These are phyloP conservation scores for Clarias fuscus DNA, from an alignment of 2,797 vertebrate species.

Conservation along the genomic window DNA sequence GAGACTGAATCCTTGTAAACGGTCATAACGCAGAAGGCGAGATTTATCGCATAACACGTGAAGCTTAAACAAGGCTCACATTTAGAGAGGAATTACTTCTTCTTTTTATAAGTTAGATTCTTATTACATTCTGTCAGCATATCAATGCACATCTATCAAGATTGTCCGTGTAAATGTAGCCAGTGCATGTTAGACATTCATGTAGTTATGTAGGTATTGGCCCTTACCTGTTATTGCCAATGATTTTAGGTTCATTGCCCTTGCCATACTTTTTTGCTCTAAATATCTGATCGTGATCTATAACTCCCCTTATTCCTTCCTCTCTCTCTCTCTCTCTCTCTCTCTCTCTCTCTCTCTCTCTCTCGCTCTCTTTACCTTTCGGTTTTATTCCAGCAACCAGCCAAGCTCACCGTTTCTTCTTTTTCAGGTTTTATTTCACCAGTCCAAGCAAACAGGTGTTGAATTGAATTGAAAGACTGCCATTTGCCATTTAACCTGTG, in stretches of 20 bases:
- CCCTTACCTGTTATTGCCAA: not conserved
- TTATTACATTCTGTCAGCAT: too few species aligned
- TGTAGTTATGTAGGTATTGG: too few species aligned
- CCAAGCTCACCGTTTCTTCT: constrained; percentile 42
- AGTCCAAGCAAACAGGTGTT: constrained; percentile 59
- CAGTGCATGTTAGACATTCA: too few species aligned
- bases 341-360: not conserved
- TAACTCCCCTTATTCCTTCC: not conserved
- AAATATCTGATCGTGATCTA: not conserved
- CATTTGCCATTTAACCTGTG: constrained; percentile 57
- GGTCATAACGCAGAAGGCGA: too few species aligned
- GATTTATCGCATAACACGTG: too few species aligned
- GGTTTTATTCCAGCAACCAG: constrained; percentile 52
- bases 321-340: constrained; percentile 20
- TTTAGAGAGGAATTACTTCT: too few species aligned
- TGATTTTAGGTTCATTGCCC: not conserved
- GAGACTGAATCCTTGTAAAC: too few species aligned
- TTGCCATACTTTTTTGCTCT: not conserved
- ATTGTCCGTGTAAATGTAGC: too few species aligned
- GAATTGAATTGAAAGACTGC: constrained; percentile 64
- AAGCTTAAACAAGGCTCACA: too few species aligned
- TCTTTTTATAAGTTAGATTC: too few species aligned
- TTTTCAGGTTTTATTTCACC: constrained; percentile 3
- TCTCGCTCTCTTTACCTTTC: not conserved
- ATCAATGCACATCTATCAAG: too few species aligned